Evolutionary conservation across 2,113 vertebrate species (phyloP).

Genomic region (Sminthopsis crassicaudata): DNA sequence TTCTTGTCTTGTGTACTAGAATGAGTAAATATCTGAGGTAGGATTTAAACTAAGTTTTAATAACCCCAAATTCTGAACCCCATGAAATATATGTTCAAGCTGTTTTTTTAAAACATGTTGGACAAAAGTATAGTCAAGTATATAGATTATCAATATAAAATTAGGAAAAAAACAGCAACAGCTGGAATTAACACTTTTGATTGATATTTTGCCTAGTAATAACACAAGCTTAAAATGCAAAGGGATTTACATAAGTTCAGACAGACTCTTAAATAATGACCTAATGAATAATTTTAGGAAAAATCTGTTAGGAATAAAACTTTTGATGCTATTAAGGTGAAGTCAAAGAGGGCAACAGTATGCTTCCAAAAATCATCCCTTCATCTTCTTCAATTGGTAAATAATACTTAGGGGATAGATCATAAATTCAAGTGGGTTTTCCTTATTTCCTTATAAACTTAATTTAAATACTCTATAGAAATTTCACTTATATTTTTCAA

Average conservation of each 20-base stretch:
- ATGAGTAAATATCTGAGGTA: neutral
- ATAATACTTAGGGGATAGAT: neutral
- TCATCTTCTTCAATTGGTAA: neutral
- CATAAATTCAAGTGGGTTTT: neutral
- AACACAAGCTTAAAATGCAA: neutral
- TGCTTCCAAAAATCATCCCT: neutral
- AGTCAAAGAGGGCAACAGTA: neutral
- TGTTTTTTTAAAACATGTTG: neutral
- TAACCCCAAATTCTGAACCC: neutral
- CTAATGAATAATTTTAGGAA: neutral
- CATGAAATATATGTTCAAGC: neutral
- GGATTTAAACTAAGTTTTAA: neutral
- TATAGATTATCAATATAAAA: neutral
- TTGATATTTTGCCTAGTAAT: neutral
- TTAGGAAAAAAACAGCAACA: neutral
- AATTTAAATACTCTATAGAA: neutral
- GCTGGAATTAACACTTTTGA: neutral
- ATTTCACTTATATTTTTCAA: neutral
- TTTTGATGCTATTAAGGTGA: neutral
- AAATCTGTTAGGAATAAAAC: neutral
- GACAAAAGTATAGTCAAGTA: neutral
- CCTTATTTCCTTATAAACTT: no score
- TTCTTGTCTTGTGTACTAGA: neutral
- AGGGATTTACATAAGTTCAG: neutral
- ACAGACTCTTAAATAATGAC: neutral